Conservation (phyloP, 2,888 invertebrate species). For the Microplitis deprimator region DNA sequence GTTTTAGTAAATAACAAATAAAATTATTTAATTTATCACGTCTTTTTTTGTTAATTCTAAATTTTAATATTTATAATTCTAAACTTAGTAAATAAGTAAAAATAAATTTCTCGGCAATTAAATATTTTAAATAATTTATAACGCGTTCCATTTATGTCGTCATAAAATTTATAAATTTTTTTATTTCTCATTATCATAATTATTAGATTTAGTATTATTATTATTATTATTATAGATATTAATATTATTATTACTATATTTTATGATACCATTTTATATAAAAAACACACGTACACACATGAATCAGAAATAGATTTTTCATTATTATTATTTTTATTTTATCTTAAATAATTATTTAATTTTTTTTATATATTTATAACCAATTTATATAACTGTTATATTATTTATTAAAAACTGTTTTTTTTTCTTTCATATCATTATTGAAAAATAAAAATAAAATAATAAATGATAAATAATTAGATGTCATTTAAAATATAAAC, state of each 20-base stretch:
- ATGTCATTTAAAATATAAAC: too few species aligned
- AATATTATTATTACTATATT: constrained; percentile 49
- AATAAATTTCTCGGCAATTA: constrained; percentile 33
- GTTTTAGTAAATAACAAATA: neutral
- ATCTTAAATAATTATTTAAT: constrained; percentile 4
- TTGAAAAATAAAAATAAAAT: neutral
- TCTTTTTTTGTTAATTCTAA: neutral
- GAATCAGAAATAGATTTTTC: constrained; percentile 62
- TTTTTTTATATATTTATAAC: constrained; percentile 40
- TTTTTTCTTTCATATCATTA: neutral
- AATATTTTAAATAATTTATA: constrained; percentile 11
- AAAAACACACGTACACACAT: constrained; percentile 62
- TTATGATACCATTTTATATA: constrained; percentile 56
- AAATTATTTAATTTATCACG: neutral
- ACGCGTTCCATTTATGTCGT: neutral
- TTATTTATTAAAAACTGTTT: constrained; percentile 25
- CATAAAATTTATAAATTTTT: constrained; percentile 6
- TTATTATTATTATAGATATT: constrained; percentile 51
- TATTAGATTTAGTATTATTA: constrained; percentile 43
- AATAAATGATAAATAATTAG: too few species aligned
- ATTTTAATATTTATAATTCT: neutral
- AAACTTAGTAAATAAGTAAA: neutral
- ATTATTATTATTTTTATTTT: constrained; percentile 31
- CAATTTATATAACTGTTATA: constrained; percentile 36
- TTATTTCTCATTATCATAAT: neutral